Evolutionary conservation across 2,113 vertebrate species (phyloP).

Genomic region (Amphiprion ocellaris): DNA sequence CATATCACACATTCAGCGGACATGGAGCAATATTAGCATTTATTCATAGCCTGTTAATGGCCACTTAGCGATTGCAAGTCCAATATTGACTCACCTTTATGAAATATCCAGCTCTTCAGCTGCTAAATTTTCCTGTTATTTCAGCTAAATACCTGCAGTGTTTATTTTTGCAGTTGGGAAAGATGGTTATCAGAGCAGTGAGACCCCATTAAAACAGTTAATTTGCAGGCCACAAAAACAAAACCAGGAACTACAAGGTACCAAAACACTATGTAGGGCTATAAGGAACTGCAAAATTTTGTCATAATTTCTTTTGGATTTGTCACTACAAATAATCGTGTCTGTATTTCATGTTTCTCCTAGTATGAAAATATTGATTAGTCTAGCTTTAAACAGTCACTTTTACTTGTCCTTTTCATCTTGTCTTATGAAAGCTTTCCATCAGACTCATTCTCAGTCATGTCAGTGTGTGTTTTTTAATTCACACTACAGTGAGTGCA

Average conservation of each 20-base stretch:
- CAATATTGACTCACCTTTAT: not conserved
- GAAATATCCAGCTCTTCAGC: not conserved
- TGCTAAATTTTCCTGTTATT: not conserved
- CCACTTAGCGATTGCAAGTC: not conserved
- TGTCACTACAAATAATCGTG: not conserved
- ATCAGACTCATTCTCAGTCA: no score
- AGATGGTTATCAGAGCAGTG: not conserved
- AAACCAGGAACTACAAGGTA: not conserved
- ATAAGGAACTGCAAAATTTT: not conserved
- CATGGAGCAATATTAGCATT: not conserved
- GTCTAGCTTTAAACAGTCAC: not conserved
- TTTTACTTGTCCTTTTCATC: no score
- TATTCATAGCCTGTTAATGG: not conserved
- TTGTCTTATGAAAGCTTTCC: no score
- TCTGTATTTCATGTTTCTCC: not conserved
- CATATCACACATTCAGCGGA: not conserved
- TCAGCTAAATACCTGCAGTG: not conserved
- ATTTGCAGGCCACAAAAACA: not conserved
- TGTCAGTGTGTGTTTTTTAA: not conserved
- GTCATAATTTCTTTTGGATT: not conserved
- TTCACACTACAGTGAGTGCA: slow-evolving; percentile 9
- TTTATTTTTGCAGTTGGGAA: not conserved
- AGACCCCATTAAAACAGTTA: not conserved
- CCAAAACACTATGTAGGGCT: not conserved
- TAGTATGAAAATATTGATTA: not conserved